Conservation (phyloP, 2,113 vertebrate species). For the Galeopterus variegatus region DNA sequence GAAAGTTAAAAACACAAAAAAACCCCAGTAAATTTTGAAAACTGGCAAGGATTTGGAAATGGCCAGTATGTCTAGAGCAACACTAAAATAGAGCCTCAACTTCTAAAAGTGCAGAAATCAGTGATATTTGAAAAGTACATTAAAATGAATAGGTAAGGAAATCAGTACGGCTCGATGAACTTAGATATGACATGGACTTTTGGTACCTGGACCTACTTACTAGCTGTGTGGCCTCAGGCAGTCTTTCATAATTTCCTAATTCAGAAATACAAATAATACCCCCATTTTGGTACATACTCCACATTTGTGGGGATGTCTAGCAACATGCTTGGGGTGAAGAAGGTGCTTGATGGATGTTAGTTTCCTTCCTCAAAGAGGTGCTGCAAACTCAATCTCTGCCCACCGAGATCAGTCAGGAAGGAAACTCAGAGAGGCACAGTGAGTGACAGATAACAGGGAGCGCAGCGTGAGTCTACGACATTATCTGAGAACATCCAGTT, state of each 20-base stretch:
- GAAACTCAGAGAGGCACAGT: not conserved
- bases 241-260: conserved; percentile 30
- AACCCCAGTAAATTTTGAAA: not conserved
- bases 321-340: not conserved
- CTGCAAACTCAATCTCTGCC: not conserved
- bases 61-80: not conserved
- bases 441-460: not conserved
- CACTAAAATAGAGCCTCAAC: not conserved
- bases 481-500: not conserved
- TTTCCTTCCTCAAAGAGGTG: not conserved
- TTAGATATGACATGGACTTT: not conserved
- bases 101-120: not conserved
- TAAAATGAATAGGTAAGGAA: not conserved
- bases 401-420: too few relatives aligned
- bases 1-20: not conserved
- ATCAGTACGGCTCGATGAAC: not conserved
- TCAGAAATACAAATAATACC: not conserved
- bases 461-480: fast-evolving
- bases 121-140: not conserved
- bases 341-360: not conserved
- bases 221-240: not conserved
- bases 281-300: not conserved
- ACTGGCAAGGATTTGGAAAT: not conserved
- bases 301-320: not conserved
- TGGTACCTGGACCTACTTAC: not conserved